phyloP scores from a whole-genome alignment of 2,113 vertebrate species.

The Ceratotherium simum region DNA sequence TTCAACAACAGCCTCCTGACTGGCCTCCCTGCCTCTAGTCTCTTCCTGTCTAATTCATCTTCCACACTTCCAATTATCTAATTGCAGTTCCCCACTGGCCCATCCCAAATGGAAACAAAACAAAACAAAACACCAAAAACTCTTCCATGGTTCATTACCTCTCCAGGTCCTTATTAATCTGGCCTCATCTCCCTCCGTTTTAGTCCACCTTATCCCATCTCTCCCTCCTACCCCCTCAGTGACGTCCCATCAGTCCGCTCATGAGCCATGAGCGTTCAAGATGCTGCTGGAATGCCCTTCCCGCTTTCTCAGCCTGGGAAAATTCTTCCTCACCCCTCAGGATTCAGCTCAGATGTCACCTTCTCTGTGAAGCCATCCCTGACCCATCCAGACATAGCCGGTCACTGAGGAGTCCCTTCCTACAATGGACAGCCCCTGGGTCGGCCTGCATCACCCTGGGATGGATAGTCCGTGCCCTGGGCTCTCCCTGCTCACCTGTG shows the following conservation, averaged over 20 bases:
- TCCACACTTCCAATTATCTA: background rate
- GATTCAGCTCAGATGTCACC: background rate
- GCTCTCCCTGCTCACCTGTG: background rate
- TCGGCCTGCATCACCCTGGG: background rate
- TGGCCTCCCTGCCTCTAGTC: background rate
- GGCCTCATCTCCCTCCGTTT: background rate
- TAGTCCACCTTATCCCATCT: background rate
- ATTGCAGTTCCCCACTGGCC: background rate
- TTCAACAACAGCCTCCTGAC: background rate
- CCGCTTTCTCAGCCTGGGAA: background rate
- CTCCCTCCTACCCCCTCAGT: background rate
- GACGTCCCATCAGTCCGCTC: background rate
- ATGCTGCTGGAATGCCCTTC: background rate
- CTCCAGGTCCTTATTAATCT: background rate
- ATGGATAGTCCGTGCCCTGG: background rate
- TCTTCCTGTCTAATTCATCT: background rate
- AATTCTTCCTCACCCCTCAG: background rate
- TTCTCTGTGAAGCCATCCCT: background rate
- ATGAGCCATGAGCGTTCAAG: too few relatives aligned
- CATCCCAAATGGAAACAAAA: background rate
- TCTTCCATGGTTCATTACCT: background rate
- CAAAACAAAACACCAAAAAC: background rate
- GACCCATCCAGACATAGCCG: background rate
- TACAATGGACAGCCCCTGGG: background rate
- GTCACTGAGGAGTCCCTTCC: background rate